Evolutionary conservation across 1,140 invertebrate species (phyloP), one percentile per base, ranked within the genome.

Genomic region (Anastrepha ludens): DNA sequence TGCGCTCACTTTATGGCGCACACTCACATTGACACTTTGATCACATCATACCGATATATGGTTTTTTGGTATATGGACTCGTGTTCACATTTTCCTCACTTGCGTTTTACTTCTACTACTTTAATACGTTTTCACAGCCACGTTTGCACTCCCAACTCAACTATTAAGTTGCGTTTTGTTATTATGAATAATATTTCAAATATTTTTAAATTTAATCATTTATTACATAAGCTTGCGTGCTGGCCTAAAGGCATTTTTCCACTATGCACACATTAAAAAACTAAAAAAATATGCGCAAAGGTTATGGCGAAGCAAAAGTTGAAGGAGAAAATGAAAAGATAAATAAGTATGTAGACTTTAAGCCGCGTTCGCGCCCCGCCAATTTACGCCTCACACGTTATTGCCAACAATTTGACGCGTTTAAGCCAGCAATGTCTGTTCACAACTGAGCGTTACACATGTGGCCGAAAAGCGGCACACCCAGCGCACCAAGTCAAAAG

Each of bases 401-500:
- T 47, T 6, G 20, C 6, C 50, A 81, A 81, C 8, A 55, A 55
- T 8, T 50, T 17, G 20, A 81, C 74, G 74, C 74, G 74, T 81
- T 81, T 81, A 81, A 81, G 74, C 74, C 74, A 81, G 55, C 74
- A 81, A 81, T 47, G 74, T 17, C 20, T 17, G 55, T 20, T 9
- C 74, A 29, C 74, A 81, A 81, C 74, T 81, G 74, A 81, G 74
- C 74, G 74, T 41, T 11, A 81, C 74, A 55, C 20, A 81, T 20
- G 74, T 81, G 74, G 74, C 74, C n/a, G n/a, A 47, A 81, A 81
- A 81, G 74, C 47, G 74, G 74, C 74, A 81, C 74, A 81, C 74
- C 74, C 74, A 81, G 47, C 74, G 47, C n/a, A 2, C 44, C 74
- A 81, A 55, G 47, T 55, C 74, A 29, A 74, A 74, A 74, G 67